Evolutionary conservation across 2,888 invertebrate genomes (phyloP), one percentile per base, ranked within the genome.

Genomic region (Dicranocentrus wangi): DNA sequence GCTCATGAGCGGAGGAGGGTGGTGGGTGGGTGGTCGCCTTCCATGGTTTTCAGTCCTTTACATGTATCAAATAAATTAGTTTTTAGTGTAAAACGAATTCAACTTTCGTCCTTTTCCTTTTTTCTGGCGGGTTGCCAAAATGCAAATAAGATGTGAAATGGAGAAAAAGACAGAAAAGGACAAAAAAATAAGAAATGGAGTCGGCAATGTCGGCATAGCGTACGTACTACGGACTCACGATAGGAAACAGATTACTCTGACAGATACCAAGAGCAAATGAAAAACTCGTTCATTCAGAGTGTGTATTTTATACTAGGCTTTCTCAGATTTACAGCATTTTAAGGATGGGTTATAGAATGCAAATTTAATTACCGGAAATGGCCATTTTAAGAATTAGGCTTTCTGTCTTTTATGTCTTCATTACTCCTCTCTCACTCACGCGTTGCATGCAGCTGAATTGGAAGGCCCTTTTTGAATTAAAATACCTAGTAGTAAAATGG

Each of bases 71-170:
- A 60, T 60, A 27, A 60, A 60, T 60, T 60, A 60, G 28, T 17
- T 60, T n/a, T n/a, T 10, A 47, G 5, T 15, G n/a, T 8, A 23
- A n/a, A 8, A 55, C 3, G 55, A 23, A 19, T 15, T 55, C 21
- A 23, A 23, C 21, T 55, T 25, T 60, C 19, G n/a, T 28, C 8
- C 27, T n/a, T 27, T 25, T n/a, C 27, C 1, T 25, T 25, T 25
- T 60, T 60, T 60, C 60, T 60, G 60, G 60, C 60, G 5, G 1
- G 2, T 27, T 27, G 60, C 60, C 60, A 60, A 60, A 27, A 27
- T 15, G 27, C n/a, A 60, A 60, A 27, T 27, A 27, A 21, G 60
- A 7, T 21, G 23, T 60, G 25, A 13, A 27, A 3, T n/a, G 28
- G 19, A 60, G 21, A 60, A 60, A 23, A 21, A 21, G 55, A 3